Conservation (phyloP, 2,113 vertebrate species). For the Strix uralensis region DNA sequence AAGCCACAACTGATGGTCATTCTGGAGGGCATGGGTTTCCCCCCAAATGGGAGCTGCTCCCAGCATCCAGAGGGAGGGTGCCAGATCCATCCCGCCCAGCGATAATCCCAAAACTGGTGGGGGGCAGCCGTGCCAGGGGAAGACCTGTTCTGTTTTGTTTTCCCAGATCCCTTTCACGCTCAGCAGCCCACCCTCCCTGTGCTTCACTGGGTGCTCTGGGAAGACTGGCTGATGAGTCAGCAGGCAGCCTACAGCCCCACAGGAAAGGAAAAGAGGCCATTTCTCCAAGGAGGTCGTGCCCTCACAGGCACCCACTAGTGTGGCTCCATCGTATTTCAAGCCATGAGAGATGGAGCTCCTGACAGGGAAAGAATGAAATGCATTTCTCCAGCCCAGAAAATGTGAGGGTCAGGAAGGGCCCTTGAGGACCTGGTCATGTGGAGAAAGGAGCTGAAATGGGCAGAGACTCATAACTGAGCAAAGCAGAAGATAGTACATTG, state of each 20-base stretch:
- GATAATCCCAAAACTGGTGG: fast-evolving
- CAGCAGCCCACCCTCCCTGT: fast-evolving
- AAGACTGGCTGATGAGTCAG: fast-evolving
- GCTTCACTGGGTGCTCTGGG: neutral
- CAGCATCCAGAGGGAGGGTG: neutral
- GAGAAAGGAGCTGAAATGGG: neutral
- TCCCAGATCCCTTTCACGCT: neutral
- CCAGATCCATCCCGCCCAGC: neutral
- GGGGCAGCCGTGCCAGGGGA: fast-evolving
- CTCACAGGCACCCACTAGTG: neutral
- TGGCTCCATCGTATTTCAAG: neutral
- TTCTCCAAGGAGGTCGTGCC: neutral
- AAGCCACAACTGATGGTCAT: neutral
- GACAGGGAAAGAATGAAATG: neutral
- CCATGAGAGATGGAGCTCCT: neutral
- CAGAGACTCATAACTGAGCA: neutral
- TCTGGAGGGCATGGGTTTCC: neutral
- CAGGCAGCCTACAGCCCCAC: neutral
- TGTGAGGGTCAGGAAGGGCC: too few relatives aligned
- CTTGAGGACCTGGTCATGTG: neutral
- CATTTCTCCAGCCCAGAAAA: neutral
- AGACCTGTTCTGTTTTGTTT: neutral
- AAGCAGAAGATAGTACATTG: neutral
- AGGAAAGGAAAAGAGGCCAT: neutral
- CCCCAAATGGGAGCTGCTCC: neutral